Base-by-base conservation (phyloP, 2,113 vertebrate species). In the Struthio camelus region DNA sequence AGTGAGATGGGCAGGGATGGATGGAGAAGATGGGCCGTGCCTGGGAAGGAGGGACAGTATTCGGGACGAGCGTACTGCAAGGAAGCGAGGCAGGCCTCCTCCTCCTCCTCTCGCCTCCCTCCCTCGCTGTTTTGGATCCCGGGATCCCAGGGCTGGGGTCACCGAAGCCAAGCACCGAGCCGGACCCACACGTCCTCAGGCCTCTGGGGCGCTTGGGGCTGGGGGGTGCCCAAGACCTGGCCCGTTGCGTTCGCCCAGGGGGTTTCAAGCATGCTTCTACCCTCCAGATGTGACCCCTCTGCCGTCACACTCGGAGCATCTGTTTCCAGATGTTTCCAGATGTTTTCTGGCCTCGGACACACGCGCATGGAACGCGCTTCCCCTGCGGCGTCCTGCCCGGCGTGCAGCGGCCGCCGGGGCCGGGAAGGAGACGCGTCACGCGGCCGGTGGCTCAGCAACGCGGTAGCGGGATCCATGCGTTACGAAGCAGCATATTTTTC, bases 141-240 rank as follows among this genome's bases (percentile, higher is more conserved):
- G 44, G 50, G 54, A 48, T 85, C 18, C 54, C 22, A 9, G 48
- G 12, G 38, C 66, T 25, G 51, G 15, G 38, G 34, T 48, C 62
- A 72, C 88, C 46, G 14, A 70, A 79, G 27, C 40, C 40, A 34
- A 72, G 53, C 48, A 8, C 4, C 0, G 10, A 64, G 61, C 54
- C 5, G 16, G 48, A 38, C 64, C 30, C 4, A 0, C 18, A 1
- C 0, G 0, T 6, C 13, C 44, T 75, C 1, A 0, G 2, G 11
- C 24, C 70, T 53, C 38, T 3, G 10, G 50, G 17, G 22, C 1
- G 4, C 14, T 69, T n/a, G 17, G 85, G 28, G 20, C 14, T 58
- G 56, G 42, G 61, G 16, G 22, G 22, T 76, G n/a, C 42, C n/a
- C 11, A 14, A 36, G 10, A n/a, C 59, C 20, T 18, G 59, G 59